phyloP scores from a whole-genome alignment of 1,140 invertebrate species.

The Zaprionus ornatus region DNA sequence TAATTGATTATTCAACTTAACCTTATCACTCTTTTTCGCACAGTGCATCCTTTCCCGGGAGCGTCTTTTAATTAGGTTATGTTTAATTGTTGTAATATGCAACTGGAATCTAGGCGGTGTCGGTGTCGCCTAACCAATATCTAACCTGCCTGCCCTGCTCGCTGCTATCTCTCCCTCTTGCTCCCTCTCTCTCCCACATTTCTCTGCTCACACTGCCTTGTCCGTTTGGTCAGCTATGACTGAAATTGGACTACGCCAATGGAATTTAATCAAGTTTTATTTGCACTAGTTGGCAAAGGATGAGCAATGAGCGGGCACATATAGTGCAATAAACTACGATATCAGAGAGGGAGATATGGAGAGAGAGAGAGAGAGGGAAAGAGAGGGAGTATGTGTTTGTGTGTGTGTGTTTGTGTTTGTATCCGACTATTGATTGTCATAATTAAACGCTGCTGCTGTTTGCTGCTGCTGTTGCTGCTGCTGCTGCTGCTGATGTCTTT shows the following conservation, averaged over 20 bases:
- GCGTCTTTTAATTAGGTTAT: constrained; percentile 73
- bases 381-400: background rate
- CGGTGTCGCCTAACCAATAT: constrained; percentile 8
- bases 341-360: background rate
- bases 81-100: constrained; percentile 75
- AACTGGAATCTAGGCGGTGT: constrained; percentile 40
- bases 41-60: constrained; percentile 13
- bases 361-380: background rate
- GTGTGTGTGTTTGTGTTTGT: constrained; percentile 24
- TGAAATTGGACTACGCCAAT: constrained; percentile 72
- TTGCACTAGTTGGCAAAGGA: constrained; percentile 71
- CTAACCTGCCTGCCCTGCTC: background rate
- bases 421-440: constrained; percentile 76
- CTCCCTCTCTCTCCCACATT: background rate
- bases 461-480: constrained; percentile 40
- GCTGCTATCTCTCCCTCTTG: background rate
- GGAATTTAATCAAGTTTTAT: constrained; percentile 82
- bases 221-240: background rate
- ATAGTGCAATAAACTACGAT: constrained; percentile 38
- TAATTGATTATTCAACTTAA: no score
- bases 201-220: background rate
- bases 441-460: constrained; percentile 69
- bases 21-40: background rate
- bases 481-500: constrained; percentile 21
- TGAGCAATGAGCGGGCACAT: constrained; percentile 63